A percentile compares a stretch with the other conserved stretches of the same genome.
Conservation (phyloP, 2,888 invertebrate species). For the Biston stratarius region DNA sequence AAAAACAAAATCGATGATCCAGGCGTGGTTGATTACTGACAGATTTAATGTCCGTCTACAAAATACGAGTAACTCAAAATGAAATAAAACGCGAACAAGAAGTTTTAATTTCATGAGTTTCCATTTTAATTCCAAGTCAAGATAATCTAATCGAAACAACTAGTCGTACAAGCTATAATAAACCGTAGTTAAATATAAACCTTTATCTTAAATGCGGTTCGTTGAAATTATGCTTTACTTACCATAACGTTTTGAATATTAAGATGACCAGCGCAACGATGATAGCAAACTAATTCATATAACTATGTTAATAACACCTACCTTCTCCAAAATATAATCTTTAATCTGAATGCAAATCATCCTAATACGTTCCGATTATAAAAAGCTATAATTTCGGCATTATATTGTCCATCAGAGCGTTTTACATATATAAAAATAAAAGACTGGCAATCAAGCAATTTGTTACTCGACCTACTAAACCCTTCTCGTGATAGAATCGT, state of each 20-base stretch:
- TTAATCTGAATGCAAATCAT: constrained; percentile 86
- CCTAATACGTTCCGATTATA: constrained; percentile 85
- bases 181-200: constrained; percentile 59
- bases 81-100: constrained; percentile 7
- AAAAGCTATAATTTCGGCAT: constrained; percentile 84
- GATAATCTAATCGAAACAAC: constrained; percentile 52
- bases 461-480: constrained; percentile 83
- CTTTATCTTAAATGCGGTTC: constrained; percentile 67
- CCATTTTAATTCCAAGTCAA: constrained; percentile 38
- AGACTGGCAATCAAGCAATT: constrained; percentile 82
- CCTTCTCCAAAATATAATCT: constrained; percentile 84
- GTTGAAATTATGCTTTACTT: constrained; percentile 71
- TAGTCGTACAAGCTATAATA: constrained; percentile 58
- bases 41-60: no score
- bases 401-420: constrained; percentile 86
- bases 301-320: constrained; percentile 85
- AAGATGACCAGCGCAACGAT: constrained; percentile 78
- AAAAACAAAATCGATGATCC: background rate
- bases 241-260: constrained; percentile 77
- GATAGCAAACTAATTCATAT: constrained; percentile 81
- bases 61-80: background rate
- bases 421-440: constrained; percentile 85
- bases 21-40: no score
- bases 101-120: constrained; percentile 26
- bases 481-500: constrained; percentile 76